Base-by-base conservation (phyloP, 2,113 vertebrate species). In the Dromas ardeola region DNA sequence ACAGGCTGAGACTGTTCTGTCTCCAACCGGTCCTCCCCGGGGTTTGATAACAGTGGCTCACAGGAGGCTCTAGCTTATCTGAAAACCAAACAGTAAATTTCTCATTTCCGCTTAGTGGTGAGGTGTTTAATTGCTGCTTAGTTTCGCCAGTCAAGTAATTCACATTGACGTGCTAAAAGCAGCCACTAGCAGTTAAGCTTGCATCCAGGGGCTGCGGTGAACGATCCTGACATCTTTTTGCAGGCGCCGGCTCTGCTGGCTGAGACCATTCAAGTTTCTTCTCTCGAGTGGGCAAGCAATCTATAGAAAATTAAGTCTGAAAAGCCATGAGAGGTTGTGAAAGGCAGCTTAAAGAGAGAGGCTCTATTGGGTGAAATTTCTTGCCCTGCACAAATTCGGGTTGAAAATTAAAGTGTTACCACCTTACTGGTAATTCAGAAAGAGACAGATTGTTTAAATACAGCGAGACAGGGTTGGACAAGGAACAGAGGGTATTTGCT, bases 271-370 rank as follows among this genome's bases (percentile, higher is more conserved):
- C 98, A 96, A 95, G 95, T 98, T 97, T 98, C 98, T 99, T 95
- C 98, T 98, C 98, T 98, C 88, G 95, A 98, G 97, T 98, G 98
- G 98, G 97, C 98, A 98, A 97, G 98, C 98, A 98, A 98, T 98
- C 98, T 99, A 97, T 90, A 97, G 98, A 98, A 98, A 99, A 99
- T 98, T 98, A 98, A 98, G 98, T 97, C 98, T 98, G 98, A 98
- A 98, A 98, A 98, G 97, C 96, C 81, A n/a, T 14, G 70, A 85
- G 91, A 73, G 83, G 76, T 45, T 73, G 71, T 62, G 91, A 86
- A 74, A 91, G 87, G 90, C 88, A 74, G 81, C 59, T 83, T 91
- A 86, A 88, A 49, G 63, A 69, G 21, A 72, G 50, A 88, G 40
- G 45, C 26, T 61, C 50, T 66, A 0, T 10, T 70, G 79, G 87